Evolutionary conservation across 64 coral and sea anemone genomes (phyloP), one percentile per base, ranked within the genome.

Genomic region (Stylophora pistillata): DNA sequence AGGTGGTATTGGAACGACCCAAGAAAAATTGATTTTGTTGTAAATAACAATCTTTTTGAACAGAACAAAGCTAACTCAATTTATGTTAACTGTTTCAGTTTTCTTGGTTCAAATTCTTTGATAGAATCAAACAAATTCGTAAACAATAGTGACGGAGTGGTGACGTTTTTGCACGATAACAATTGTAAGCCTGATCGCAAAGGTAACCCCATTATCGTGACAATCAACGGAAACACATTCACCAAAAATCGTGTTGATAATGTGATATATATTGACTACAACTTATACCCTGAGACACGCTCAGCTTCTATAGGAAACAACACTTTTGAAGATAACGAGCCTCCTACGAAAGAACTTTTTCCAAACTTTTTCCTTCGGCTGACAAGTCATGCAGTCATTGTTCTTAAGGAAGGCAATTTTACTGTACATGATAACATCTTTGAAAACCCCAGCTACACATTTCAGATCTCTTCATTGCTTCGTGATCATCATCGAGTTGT

Each of bases 361-460:
- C n/a, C n/a, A n/a, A n/a, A n/a, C n/a, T n/a, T n/a, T n/a, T 95
- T 66, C 55, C 75, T 66, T 58, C 72, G 89, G 17, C 56, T 66
- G 12, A 82, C 83, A 56, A 81, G 71, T 72, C 71, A 66, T 62
- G 85, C 81, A 27, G 30, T 91, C 5, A 41, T 95, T 15, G 85
- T 81, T 28, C 71, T 95, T 15, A 91, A 95, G 64, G 85, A 82
- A 23, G 89, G 93, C 15, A 88, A 34, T 41, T 95, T 95, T 64
- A 71, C 57, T 5, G 18, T 95, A 5, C 65, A 78, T 14, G 75
- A 83, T 26, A 95, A 95, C 76, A 78, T 32, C 18, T 91, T 95
- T 58, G 28, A 75, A 33, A 70, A 74, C 11, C 73, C 79, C 58
- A 71, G 34, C n/a, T 88, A 70, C 37, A 23, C 16, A 10, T 78